Conservation (phyloP, 2,888 invertebrate genomes). For the Ectemnius lituratus region DNA sequence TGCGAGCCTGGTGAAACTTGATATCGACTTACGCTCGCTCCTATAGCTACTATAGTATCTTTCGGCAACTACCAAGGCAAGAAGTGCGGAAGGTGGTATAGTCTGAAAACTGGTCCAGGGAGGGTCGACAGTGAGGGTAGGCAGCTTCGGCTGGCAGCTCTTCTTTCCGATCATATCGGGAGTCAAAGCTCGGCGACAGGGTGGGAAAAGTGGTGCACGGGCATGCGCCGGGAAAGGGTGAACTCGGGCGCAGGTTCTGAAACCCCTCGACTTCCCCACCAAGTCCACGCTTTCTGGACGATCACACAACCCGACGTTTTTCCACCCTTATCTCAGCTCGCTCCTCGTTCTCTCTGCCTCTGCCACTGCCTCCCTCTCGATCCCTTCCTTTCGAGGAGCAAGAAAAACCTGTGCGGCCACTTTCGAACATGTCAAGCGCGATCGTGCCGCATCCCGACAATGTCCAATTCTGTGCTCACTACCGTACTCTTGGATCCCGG, state of each 20-base stretch:
- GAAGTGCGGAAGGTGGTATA: not conserved
- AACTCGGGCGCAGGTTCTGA: slow-evolving; percentile 74
- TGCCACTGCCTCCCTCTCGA: no score
- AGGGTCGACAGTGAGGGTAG: slow-evolving; percentile 19
- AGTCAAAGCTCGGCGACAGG: slow-evolving; percentile 67
- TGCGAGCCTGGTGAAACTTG: no score
- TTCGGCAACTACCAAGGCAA: not conserved
- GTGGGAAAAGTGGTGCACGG: slow-evolving; percentile 64
- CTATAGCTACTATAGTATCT: no score
- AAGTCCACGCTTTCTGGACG: slow-evolving; percentile 50
- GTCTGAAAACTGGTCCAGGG: slow-evolving; percentile 29
- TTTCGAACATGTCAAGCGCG: slow-evolving; percentile 40
- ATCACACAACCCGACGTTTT: slow-evolving; percentile 67
- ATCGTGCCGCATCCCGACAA: slow-evolving; percentile 10
- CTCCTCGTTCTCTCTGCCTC: slow-evolving; percentile 39
- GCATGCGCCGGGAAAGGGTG: slow-evolving; percentile 73
- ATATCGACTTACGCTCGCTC: no score
- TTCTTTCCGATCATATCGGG: slow-evolving; percentile 67
- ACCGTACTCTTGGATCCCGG: no score
- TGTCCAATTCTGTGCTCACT: no score
- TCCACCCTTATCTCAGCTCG: slow-evolving; percentile 67
- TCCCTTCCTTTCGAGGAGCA: no score
- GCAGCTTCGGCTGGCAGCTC: slow-evolving; percentile 52
- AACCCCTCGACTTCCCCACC: slow-evolving; percentile 62
- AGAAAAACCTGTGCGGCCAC: slow-evolving; percentile 56